Evolutionary conservation across 2,797 vertebrate species (phyloP), one percentile per base, ranked within the genome.

Genomic region (Florisuga fusca): DNA sequence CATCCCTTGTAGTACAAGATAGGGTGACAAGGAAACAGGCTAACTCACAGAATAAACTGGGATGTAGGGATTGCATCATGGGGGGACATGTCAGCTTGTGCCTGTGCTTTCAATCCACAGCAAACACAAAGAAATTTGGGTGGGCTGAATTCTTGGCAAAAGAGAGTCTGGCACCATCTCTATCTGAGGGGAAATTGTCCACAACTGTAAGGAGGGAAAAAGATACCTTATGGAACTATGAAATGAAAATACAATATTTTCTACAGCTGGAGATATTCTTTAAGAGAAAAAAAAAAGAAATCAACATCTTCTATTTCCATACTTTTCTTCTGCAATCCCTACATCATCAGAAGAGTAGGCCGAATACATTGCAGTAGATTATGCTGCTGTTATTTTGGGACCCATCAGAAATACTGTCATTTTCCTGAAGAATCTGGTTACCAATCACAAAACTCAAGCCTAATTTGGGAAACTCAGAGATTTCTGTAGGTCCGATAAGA

Each of bases 351-450:
- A 81, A 82, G 91, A 94, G 94, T 88, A 87, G 95, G 93, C 55
- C 94, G 93, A 88, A 93, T 59, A 69, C 3, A 2, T 50, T 51
- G 76, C 79, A 69, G 79, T 45, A 94, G 82, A 94, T 96, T 92
- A 92, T 5, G 0, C 78, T 64, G 64, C 50, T 0, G n/a, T 97
- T 96, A 97, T 96, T 97, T 96, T 92, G 72, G 79, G 87, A 64
- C 46, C 72, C 78, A 68, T 58, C 78, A 95, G 81, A 95, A 94
- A 89, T 88, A 84, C 73, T 66, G 89, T 25, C 73, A 93, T 96
- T 92, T 95, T 84, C 82, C 69, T 62, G 51, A 89, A 95, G 91
- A 95, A 93, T 50, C 57, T 77, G 82, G 25, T 92, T 96, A 89
- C n/a, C n/a, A n/a, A n/a, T 74, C 33, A 7, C 74, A 71, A 87